Base-by-base conservation (phyloP, 92 coral and sea anemone species). In the Meandrina meandrites region DNA sequence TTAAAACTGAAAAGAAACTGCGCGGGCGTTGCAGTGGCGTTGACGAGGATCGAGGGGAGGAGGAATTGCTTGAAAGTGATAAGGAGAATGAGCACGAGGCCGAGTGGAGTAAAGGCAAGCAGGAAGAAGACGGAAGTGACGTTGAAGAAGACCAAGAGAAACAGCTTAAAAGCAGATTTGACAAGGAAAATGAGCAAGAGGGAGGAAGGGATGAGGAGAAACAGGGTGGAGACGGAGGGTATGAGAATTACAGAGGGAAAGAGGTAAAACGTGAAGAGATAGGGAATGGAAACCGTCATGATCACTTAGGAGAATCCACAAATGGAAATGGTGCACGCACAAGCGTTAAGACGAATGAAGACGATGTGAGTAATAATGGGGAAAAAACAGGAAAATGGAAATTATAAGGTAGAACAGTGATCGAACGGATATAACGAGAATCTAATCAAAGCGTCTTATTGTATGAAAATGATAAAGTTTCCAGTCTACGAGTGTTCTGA, bases 231-330 rank as follows among this genome's bases (percentile, higher is more conserved):
- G 30, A 48, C 42, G 76, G 76, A 16, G 71, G 68, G 28, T 24
- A 74, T 35, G 56, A 69, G 22, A 90, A 77, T 57, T 68, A 83
- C n/a, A 58, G 78, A n/a, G 79, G 80, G 22, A 84, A 48, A 71
- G 79, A 58, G 19, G 79, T 48, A 27, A 84, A 84, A 42, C 34
- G 24, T 32, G 27, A 24, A 22, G 53, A 58, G 27, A 28, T 10
- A 22, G 17, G 31, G 75, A 27, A n/a, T 58, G 56, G 60, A 62
- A 24, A 35, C 34, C 42, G 37, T 11, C n/a, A 15, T 80, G 62
- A 56, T 2, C 73, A 45, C 4, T 17, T 13, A 30, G 58, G 28
- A 40, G 56, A 48, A 67, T 27, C 76, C 16, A 81, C 57, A 27
- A 81, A 81, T 45, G 69, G 86, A 22, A 83, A 70, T 5, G 32